These are phyloP conservation scores for Drosophila tsacasi DNA, from an alignment of 1,140 invertebrate genomes.

Conservation along the genomic window DNA sequence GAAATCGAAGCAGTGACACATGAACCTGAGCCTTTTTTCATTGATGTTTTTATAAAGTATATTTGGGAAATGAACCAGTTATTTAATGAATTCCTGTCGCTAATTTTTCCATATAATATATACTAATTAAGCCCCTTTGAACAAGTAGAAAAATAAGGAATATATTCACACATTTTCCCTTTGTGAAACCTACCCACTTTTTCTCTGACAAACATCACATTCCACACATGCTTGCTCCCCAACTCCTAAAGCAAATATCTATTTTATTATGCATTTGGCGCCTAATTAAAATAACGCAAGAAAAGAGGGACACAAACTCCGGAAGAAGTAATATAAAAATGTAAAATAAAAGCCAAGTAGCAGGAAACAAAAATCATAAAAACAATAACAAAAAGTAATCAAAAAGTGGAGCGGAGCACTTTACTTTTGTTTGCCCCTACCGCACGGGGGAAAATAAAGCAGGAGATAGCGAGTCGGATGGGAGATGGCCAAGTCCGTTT, in stretches of 20 bases:
- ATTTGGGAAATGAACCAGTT: not conserved
- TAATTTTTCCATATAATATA: no score
- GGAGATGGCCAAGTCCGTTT: constrained; percentile 30
- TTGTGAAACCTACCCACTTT: not conserved
- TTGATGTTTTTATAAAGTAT: not conserved
- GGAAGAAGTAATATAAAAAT: constrained; percentile 54
- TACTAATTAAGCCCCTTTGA: not conserved
- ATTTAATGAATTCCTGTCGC: no score
- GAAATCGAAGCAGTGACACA: not conserved
- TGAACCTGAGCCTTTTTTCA: not conserved
- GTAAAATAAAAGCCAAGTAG: constrained; percentile 73
- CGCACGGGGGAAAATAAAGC: constrained; percentile 31
- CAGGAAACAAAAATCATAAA: constrained; percentile 68
- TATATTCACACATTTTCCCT: not conserved
- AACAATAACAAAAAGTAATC: constrained; percentile 82
- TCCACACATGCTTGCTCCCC: constrained; percentile 12
- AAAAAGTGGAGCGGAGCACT: constrained; percentile 73
- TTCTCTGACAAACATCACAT: not conserved
- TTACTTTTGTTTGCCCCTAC: constrained; percentile 54
- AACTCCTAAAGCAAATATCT: constrained; percentile 21
- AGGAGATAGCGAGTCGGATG: constrained; percentile 12
- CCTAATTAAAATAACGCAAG: constrained; percentile 70
- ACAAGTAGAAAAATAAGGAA: not conserved
- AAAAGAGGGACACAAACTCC: constrained; percentile 29
- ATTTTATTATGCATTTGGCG: constrained; percentile 75